These are phyloP conservation scores for Conops quadrifasciatus DNA, from an alignment of 2,888 invertebrate genomes.

Conservation along the genomic window DNA sequence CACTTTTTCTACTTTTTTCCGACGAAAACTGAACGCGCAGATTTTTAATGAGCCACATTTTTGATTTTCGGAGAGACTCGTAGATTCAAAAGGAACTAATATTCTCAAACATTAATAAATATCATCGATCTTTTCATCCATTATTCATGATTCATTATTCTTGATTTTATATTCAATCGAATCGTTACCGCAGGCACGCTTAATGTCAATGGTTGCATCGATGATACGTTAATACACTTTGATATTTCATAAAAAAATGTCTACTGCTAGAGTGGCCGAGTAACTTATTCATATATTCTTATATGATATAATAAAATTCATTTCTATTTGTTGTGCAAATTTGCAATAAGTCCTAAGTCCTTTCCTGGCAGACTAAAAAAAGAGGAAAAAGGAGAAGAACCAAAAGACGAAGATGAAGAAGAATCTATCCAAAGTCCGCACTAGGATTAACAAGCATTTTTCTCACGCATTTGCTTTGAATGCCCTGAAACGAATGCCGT, in stretches of 20 bases:
- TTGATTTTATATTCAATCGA: neutral
- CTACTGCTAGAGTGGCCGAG: neutral
- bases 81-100: no score
- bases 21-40: no score
- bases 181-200: neutral
- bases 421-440: neutral
- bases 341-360: constrained; percentile 38
- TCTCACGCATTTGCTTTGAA: constrained; percentile 16
- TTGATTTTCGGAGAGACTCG: no score
- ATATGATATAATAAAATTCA: constrained; percentile 50
- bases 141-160: constrained; percentile 20
- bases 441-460: neutral
- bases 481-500: neutral
- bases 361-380: no score
- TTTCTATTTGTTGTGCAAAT: constrained; percentile 64
- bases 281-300: constrained; percentile 33
- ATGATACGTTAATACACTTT: neutral
- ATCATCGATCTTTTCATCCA: neutral
- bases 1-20: no score
- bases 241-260: neutral
- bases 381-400: no score
- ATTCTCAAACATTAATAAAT: no score
- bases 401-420: constrained; percentile 4
- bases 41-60: no score
- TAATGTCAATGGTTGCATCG: neutral